Percentiles rank a stretch among this genome's conserved stretches.
These are phyloP conservation scores for Stigmatopora argus DNA, from an alignment of 2,113 vertebrate species.

Conservation along the genomic window DNA sequence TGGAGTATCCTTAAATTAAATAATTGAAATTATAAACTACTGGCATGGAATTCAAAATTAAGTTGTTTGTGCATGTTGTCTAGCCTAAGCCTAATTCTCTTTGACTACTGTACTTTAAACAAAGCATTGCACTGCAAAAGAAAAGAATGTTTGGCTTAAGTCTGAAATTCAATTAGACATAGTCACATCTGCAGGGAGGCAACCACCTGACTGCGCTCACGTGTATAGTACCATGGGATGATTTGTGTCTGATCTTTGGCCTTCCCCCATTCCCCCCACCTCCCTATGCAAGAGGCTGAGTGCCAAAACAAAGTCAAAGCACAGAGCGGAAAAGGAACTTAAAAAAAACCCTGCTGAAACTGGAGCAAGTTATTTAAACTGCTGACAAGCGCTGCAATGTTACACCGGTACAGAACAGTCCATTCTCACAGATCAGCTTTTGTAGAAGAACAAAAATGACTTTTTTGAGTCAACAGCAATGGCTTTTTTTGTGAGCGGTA, in stretches of 20 bases:
- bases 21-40: no score
- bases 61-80: background rate
- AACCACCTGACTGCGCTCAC: conserved; percentile 58
- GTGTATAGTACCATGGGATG: conserved; percentile 52
- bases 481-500: conserved; percentile 1
- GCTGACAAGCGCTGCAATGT: conserved; percentile 36
- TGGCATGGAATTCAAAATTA: background rate
- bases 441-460: conserved; percentile 11
- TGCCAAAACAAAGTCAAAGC: conserved; percentile 55
- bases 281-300: conserved; percentile 26
- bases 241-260: conserved; percentile 57
- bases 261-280: conserved; percentile 23
- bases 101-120: background rate
- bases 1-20: background rate
- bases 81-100: background rate
- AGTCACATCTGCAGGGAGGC: conserved; percentile 27
- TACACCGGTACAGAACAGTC: conserved; percentile 18
- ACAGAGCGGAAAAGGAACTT: conserved; percentile 23
- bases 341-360: conserved; percentile 37
- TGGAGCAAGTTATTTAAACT: conserved; percentile 44
- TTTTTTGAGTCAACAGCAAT: conserved; percentile 3
- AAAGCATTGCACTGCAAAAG: background rate
- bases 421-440: conserved; percentile 35
- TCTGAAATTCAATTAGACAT: conserved; percentile 19
- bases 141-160: conserved; percentile 15